Evolutionary conservation across 2,113 vertebrate genomes (phyloP), one percentile per base, ranked within the genome.

Genomic region (Carassius gibelio): DNA sequence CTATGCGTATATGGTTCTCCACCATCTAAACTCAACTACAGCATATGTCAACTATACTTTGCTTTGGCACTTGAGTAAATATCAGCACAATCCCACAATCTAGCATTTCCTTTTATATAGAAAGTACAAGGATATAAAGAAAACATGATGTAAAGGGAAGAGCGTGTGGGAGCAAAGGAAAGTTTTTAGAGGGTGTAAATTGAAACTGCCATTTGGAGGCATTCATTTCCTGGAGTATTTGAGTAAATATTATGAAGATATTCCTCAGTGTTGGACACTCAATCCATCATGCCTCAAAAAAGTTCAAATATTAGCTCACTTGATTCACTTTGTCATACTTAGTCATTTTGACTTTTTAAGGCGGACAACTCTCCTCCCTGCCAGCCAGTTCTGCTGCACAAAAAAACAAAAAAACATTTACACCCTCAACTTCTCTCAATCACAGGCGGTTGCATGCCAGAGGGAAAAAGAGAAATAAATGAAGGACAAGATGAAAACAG

Each of bases 201-300:
- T 89, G 92, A 93, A 88, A 89, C 90, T 45, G 82, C 86, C 17
- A 59, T 85, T 88, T 88, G 89, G 87, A 86, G 83, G 78, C 86
- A 74, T 89, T 93, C 86, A 92, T 94, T 94, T 93, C 92, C 91
- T 92, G 88, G 7, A 6, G 90, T 92, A 90, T 93, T 90, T 88
- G 88, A 88, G 90, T 91, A 92, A 94, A 94, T 92, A 93, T 92
- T 93, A 92, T 93, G 89, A 93, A 89, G 88, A 82, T 82, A 91
- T 91, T 93, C 88, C 86, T 90, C 86, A 89, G 85, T 82, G 79
- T 87, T 57, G 87, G 85, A 88, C 87, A 85, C 83, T 87, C 89
- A 83, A 93, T 94, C 89, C 91, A 93, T 93, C 93, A 93, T 34
- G 85, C 68, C 82, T 72, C 64, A 87, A 89, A 86, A 82, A 79